Evolutionary conservation across 2,113 vertebrate genomes (phyloP).

Genomic region (Hiodon alosoides): DNA sequence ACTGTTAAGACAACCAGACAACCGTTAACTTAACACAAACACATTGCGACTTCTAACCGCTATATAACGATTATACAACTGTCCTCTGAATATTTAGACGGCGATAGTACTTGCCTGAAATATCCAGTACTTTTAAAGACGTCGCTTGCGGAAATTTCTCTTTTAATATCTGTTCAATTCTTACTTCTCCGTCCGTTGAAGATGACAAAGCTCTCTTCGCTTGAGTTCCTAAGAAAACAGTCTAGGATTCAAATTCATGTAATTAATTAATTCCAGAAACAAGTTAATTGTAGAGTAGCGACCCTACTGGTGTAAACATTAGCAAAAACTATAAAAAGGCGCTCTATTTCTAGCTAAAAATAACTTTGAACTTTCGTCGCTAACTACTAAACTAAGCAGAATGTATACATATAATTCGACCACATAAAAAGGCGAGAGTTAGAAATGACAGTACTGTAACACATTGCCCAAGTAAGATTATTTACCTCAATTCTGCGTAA

Average conservation of each 20-base stretch:
- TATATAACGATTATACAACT: background rate
- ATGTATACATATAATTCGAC: background rate
- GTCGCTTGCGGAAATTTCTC: conserved; percentile 79
- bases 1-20: too few relatives aligned
- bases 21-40: too few relatives aligned
- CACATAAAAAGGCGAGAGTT: too few relatives aligned
- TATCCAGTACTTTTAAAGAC: conserved; percentile 78
- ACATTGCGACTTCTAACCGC: background rate
- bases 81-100: background rate
- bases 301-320: too few relatives aligned
- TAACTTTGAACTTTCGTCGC: too few relatives aligned
- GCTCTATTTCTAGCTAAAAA: too few relatives aligned
- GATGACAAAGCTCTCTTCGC: conserved; percentile 55
- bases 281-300: too few relatives aligned
- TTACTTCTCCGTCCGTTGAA: conserved; percentile 71
- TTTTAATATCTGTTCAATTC: conserved; percentile 63
- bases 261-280: background rate
- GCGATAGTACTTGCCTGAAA: conserved; percentile 69
- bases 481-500: conserved; percentile 41
- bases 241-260: conserved; percentile 31
- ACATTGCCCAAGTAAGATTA: background rate
- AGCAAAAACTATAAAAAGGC: too few relatives aligned
- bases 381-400: too few relatives aligned
- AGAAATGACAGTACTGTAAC: too few relatives aligned
- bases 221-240: conserved; percentile 13